These are phyloP conservation scores for Eupithecia tripunctaria DNA, from an alignment of 2,888 invertebrate genomes.

Conservation along the genomic window DNA sequence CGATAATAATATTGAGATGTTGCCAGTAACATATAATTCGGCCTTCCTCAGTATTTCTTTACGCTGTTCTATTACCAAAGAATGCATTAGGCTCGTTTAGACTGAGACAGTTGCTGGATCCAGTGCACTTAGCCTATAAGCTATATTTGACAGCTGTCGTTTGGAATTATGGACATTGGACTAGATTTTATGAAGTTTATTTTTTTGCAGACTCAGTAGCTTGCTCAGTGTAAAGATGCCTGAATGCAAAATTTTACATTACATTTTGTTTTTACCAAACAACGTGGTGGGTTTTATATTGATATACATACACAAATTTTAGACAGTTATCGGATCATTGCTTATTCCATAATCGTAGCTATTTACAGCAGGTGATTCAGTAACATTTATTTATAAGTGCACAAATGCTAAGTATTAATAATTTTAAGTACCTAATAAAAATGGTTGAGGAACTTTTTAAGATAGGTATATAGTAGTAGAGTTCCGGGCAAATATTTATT, in stretches of 20 bases:
- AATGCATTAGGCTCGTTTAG: conserved; percentile 32
- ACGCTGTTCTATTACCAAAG: conserved; percentile 56
- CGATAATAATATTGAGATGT: conserved; percentile 79
- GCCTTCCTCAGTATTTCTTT: conserved; percentile 74
- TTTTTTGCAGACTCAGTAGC: conserved; percentile 23
- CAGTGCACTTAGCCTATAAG: conserved; percentile 8
- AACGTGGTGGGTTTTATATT: conserved; percentile 39
- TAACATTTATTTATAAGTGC: conserved; percentile 22
- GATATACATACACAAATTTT: conserved; percentile 14
- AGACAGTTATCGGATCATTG: conserved; percentile 14
- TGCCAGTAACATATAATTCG: conserved; percentile 83
- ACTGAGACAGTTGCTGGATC: conserved; percentile 31
- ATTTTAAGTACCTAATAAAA: conserved; percentile 18
- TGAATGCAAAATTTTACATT: conserved; percentile 19
- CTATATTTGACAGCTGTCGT: neutral
- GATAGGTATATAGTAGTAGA: conserved; percentile 4
- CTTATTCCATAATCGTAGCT: conserved; percentile 23
- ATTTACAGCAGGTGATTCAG: conserved; percentile 32
- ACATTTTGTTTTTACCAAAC: conserved; percentile 27
- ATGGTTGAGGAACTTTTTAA: conserved; percentile 18
- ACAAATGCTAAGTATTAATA: conserved; percentile 20
- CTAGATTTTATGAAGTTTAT: conserved; percentile 1
- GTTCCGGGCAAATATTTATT: neutral
- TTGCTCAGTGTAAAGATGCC: conserved; percentile 31
- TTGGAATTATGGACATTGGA: neutral